Evolutionary conservation across 2,888 invertebrate species (phyloP), one percentile per base, ranked within the genome.

Genomic region (Entomobrya proxima): DNA sequence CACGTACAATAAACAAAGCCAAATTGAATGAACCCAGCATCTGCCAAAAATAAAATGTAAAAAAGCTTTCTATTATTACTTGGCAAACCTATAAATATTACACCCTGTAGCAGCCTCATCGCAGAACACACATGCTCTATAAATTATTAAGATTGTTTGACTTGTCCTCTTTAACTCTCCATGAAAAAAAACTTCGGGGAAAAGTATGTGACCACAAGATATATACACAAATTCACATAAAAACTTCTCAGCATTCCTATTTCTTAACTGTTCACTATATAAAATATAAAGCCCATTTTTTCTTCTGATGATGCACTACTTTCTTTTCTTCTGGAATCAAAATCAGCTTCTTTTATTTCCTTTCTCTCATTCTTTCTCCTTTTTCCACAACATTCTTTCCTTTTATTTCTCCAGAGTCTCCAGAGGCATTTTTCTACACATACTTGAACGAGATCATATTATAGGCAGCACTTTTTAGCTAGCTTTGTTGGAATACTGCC

Each of bases 401-500:
- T 67, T 79, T 58, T 69, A 67, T 55, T 75, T 40, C 52, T 61
- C 50, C 32, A 30, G 47, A 37, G 67, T 50, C 85, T 76, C 80
- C 76, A 84, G 77, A 77, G 83, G 83, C 83, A 84, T 84, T 84
- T 82, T 82, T 75, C 50, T 82, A 44, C 72, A 81, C 82, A 83
- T 84, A 85, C 85, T 85, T 80, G 80, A 85, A 69, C 37, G 40
- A 86, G 82, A n/a, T n/a, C n/a, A n/a, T n/a, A n/a, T n/a, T n/a
- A n/a, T n/a, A n/a, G n/a, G n/a, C n/a, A n/a, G n/a, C n/a, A n/a
- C n/a, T n/a, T n/a, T n/a, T n/a, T n/a, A n/a, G n/a, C n/a, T 83
- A 69, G 78, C 86, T 86, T 86, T n/a, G n/a, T n/a, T 86, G 86
- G 86, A 86, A 86, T 55, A 61, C 78, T 85, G 78, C 84, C 84